A percentile compares a stretch with the other conserved stretches of the same genome.
Conservation (phyloP, 2,888 invertebrate genomes). For the Trissoscelio sp. region DNA sequence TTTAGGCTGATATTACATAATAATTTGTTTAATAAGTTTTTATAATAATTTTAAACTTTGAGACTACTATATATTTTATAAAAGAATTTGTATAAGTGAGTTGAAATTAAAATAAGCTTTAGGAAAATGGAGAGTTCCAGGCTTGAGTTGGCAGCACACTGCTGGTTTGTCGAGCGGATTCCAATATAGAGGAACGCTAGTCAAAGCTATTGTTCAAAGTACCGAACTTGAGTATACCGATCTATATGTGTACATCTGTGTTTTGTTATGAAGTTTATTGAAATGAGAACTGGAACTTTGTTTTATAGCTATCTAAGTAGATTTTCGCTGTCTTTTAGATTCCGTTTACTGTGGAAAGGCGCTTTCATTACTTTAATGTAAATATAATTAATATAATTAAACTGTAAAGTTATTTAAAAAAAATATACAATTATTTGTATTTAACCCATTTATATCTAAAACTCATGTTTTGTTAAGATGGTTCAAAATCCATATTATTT, state of each 20-base stretch:
- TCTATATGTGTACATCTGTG: constrained; percentile 4
- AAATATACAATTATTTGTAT: too few relatives aligned
- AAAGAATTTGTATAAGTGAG: background rate
- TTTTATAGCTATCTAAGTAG: background rate
- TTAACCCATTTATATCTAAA: too few relatives aligned
- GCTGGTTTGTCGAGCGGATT: constrained; percentile 17
- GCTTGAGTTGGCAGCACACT: constrained; percentile 4
- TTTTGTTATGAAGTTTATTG: constrained; percentile 26
- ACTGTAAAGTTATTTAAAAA: too few relatives aligned
- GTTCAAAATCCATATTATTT: too few relatives aligned
- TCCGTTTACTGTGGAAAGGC: background rate
- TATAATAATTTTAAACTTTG: too few relatives aligned
- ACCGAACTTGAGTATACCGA: constrained; percentile 20
- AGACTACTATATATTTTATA: background rate
- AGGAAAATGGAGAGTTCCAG: background rate
- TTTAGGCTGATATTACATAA: too few relatives aligned
- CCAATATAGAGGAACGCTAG: constrained; percentile 1
- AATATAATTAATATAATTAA: too few relatives aligned
- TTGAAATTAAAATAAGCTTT: background rate
- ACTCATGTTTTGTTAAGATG: too few relatives aligned
- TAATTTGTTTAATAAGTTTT: too few relatives aligned
- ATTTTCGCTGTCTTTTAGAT: background rate
- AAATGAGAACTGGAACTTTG: constrained; percentile 18
- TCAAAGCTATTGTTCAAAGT: constrained; percentile 29
- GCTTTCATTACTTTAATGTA: too few relatives aligned